phyloP scores from a whole-genome alignment of 1,140 invertebrate species.

The Hylyphantes graminicola region DNA sequence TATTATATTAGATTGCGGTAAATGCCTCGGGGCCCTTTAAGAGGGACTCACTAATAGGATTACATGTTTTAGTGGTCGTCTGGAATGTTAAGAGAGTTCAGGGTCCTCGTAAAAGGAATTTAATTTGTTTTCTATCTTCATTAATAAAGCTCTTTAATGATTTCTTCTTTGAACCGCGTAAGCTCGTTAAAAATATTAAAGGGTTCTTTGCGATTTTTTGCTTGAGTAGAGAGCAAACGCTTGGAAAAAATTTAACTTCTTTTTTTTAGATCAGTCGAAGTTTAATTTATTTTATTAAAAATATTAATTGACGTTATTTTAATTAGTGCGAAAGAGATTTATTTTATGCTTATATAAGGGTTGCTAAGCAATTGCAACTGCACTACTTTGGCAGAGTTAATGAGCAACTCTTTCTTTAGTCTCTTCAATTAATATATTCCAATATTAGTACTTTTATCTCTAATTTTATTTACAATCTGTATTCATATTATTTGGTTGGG shows the following conservation, averaged over 20 bases:
- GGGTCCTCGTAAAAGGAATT: not conserved
- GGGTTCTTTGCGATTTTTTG: not conserved
- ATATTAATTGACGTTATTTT: too few relatives aligned
- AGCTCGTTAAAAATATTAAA: not conserved
- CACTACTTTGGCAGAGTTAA: too few relatives aligned
- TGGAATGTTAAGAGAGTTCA: not conserved
- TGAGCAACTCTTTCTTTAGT: too few relatives aligned
- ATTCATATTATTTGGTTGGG: too few relatives aligned
- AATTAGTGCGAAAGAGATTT: too few relatives aligned
- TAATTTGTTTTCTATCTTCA: slow-evolving; percentile 47
- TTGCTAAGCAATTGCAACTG: too few relatives aligned
- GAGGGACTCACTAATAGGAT: slow-evolving; percentile 38
- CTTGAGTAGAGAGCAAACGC: not conserved
- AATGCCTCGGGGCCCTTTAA: not conserved
- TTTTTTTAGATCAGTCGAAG: too few relatives aligned
- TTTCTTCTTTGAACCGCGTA: slow-evolving; percentile 6
- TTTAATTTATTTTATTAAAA: too few relatives aligned
- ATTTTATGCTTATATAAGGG: too few relatives aligned
- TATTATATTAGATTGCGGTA: slow-evolving; percentile 45
- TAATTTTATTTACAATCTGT: too few relatives aligned
- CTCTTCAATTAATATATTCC: too few relatives aligned
- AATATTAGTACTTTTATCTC: too few relatives aligned
- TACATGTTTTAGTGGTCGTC: slow-evolving; percentile 35
- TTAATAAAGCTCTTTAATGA: slow-evolving; percentile 30
- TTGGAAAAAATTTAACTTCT: not conserved